Conservation (phyloP, 92 coral and sea anemone genomes). For the Porites evermanni region DNA sequence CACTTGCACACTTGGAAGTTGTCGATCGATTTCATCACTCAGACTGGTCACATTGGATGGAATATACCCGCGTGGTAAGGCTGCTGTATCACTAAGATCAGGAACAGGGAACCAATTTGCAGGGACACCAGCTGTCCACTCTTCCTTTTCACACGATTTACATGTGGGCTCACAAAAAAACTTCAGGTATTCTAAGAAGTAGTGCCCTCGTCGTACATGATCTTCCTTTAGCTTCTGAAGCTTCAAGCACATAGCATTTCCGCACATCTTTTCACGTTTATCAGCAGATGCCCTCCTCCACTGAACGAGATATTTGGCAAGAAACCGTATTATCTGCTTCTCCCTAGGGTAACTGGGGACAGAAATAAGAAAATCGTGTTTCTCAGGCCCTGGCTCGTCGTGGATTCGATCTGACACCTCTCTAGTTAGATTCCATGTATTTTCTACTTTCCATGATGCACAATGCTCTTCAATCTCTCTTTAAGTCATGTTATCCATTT, state of each 20-base stretch:
- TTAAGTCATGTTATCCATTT: constrained; percentile 6
- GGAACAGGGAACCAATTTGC: background rate
- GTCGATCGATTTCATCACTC: no score
- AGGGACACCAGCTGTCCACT: constrained; percentile 34
- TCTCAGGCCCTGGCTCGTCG: constrained; percentile 45
- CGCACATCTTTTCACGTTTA: constrained; percentile 10
- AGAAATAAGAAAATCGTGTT: constrained; percentile 38
- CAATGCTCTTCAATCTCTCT: background rate
- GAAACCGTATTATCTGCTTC: constrained; percentile 2
- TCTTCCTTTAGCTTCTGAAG: constrained; percentile 13
- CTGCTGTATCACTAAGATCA: no score
- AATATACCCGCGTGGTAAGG: no score
- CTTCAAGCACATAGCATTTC: constrained; percentile 24
- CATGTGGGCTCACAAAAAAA: no score
- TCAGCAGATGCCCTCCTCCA: no score
- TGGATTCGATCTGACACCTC: constrained; percentile 1
- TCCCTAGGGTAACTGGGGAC: background rate
- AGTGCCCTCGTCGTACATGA: no score
- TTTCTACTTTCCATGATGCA: background rate
- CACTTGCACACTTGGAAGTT: no score
- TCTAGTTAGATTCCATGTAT: background rate
- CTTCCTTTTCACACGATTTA: constrained; percentile 7
- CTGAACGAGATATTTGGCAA: no score
- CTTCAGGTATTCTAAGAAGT: no score
- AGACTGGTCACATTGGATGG: no score